phyloP scores from a whole-genome alignment of 2,888 invertebrate species.

The Muschampia plurimacula region DNA sequence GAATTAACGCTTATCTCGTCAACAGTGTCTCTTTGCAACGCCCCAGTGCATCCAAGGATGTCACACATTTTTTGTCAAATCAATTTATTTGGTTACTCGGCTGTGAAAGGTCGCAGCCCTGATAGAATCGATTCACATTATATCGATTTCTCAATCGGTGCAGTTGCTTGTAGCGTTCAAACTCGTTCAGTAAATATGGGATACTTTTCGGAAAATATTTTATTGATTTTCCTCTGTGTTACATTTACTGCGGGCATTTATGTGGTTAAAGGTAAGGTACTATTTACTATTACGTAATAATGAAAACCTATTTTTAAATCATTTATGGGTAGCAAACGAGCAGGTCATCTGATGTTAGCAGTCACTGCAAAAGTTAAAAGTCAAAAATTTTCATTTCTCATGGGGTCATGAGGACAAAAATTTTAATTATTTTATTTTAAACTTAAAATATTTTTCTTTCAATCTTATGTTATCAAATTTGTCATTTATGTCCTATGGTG shows the following conservation, averaged over 20 bases:
- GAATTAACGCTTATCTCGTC: neutral
- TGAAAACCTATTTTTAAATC: neutral
- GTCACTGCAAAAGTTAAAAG: no score
- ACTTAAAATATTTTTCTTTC: no score
- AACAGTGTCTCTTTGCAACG: slow-evolving; percentile 49
- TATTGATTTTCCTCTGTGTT: slow-evolving; percentile 54
- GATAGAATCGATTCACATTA: slow-evolving; percentile 36
- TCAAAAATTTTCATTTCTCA: no score
- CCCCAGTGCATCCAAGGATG: slow-evolving; percentile 73
- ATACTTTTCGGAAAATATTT: slow-evolving; percentile 34
- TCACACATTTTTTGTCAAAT: slow-evolving; percentile 62
- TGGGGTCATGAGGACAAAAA: no score
- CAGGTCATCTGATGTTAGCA: no score
- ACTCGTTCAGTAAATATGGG: slow-evolving; percentile 15
- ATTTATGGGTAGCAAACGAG: no score
- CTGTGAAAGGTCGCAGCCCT: slow-evolving; percentile 61
- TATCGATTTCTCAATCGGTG: slow-evolving; percentile 28
- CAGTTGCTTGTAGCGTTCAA: slow-evolving; percentile 33
- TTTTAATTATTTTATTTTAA: no score
- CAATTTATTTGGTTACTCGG: slow-evolving; percentile 57
- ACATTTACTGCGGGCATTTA: slow-evolving; percentile 57
- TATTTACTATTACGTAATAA: neutral
- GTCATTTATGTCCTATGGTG: no score
- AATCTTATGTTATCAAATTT: no score
- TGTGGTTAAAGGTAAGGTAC: slow-evolving; percentile 66